phyloP scores from a whole-genome alignment of 2,888 invertebrate species.

The Atherix ibis region DNA sequence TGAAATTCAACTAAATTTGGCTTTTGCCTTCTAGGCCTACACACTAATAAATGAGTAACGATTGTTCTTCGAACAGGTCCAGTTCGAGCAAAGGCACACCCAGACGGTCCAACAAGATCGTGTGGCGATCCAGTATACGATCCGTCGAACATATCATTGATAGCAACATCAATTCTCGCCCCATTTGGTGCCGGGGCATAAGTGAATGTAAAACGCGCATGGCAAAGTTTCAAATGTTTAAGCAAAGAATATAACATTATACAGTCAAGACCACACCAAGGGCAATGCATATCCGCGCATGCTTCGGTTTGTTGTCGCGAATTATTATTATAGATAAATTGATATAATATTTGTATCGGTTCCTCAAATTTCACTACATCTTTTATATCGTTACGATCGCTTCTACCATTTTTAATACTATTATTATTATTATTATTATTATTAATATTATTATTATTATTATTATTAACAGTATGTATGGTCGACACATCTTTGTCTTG shows the following conservation, averaged over 20 bases:
- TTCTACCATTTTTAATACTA: constrained; percentile 10
- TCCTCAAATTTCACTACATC: constrained; percentile 19
- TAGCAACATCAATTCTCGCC: constrained; percentile 84
- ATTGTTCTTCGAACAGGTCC: constrained; percentile 46
- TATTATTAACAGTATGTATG: constrained; percentile 22
- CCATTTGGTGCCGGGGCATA: constrained; percentile 44
- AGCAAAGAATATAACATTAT: constrained; percentile 72
- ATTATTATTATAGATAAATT: constrained; percentile 90
- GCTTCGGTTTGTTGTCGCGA: constrained; percentile 91
- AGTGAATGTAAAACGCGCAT: constrained; percentile 84
- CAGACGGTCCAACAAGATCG: constrained; percentile 58
- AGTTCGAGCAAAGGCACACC: constrained; percentile 51
- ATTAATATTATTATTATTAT: constrained; percentile 14
- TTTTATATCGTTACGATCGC: constrained; percentile 9
- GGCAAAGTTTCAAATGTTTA: constrained; percentile 86
- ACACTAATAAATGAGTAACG: constrained; percentile 46
- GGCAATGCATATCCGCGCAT: constrained; percentile 82
- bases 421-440: constrained; percentile 16
- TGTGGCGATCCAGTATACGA: constrained; percentile 89
- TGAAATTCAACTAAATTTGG: constrained; percentile 73
- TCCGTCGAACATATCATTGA: constrained; percentile 89
- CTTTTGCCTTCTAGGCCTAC: constrained; percentile 36
- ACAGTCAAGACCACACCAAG: constrained; percentile 91
- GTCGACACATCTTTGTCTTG: constrained; percentile 1
- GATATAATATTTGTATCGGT: constrained; percentile 76